phyloP scores from a whole-genome alignment of 2,797 vertebrate species.

The Mastacembelus armatus region DNA sequence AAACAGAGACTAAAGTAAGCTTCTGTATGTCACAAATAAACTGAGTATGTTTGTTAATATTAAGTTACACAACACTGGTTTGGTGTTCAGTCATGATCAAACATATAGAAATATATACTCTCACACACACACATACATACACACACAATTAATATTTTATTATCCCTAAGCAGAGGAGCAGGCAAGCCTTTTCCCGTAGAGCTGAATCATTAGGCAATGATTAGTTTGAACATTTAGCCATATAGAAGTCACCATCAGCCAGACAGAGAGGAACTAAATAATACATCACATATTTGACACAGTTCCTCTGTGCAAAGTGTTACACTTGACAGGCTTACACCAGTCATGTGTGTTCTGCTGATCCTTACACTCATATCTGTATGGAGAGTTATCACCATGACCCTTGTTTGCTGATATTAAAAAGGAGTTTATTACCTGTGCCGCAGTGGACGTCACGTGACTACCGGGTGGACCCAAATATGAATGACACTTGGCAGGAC shows the following conservation, averaged over 20 bases:
- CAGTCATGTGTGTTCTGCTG: background rate
- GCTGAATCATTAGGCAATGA: background rate
- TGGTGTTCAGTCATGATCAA: too few relatives aligned
- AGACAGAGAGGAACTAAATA: constrained; percentile 21
- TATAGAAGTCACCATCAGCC: background rate
- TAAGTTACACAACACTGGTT: background rate
- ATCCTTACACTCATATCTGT: background rate
- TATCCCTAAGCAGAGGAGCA: too few relatives aligned
- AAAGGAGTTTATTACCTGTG: background rate
- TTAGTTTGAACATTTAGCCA: background rate
- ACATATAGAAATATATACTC: too few relatives aligned
- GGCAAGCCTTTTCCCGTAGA: background rate
- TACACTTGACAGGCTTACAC: too few relatives aligned
- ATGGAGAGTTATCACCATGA: background rate
- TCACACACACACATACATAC: too few relatives aligned
- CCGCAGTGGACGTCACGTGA: background rate
- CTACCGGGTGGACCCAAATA: background rate
- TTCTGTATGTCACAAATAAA: background rate
- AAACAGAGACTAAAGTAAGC: constrained; percentile 25
- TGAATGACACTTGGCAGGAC: background rate
- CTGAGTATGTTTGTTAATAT: background rate
- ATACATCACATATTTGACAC: too few relatives aligned
- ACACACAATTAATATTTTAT: too few relatives aligned
- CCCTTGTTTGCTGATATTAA: constrained; percentile 9
- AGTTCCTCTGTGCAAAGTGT: constrained; percentile 51